Percentiles rank a stretch among this genome's conserved stretches.
Conservation (phyloP, 2,888 invertebrate genomes). For the Dinocampus coccinellae region DNA sequence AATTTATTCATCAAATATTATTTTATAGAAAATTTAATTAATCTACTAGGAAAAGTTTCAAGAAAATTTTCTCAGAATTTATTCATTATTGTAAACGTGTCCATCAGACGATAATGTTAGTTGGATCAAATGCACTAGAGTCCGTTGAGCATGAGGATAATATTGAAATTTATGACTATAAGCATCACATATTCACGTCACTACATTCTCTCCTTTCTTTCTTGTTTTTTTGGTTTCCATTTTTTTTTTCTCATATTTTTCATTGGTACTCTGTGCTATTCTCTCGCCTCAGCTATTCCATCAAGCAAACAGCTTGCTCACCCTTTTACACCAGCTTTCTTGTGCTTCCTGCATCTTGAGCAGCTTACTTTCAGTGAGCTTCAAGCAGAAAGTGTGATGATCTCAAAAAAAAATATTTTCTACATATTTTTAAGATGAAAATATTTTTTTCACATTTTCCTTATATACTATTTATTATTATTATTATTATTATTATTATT, state of each 20-base stretch:
- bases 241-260: too few relatives aligned
- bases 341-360: neutral
- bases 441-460: too few relatives aligned
- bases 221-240: too few relatives aligned
- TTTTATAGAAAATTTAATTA: neutral
- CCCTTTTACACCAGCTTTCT: neutral
- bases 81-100: neutral
- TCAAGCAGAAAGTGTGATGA: neutral
- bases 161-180: neutral
- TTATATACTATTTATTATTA: too few relatives aligned
- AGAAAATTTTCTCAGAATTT: neutral
- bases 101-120: neutral
- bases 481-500: too few relatives aligned
- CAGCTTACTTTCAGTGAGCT: slow-evolving; percentile 11
- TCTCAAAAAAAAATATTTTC: neutral
- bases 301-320: neutral
- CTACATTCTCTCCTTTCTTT: neutral
- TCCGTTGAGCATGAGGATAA: neutral
- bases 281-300: neutral
- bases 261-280: neutral
- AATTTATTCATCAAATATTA: neutral
- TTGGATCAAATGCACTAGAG: neutral
- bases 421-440: neutral
- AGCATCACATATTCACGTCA: neutral
- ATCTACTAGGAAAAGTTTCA: neutral